Base-by-base conservation (phyloP, 2,888 invertebrate genomes). In the Catocala nupta region DNA sequence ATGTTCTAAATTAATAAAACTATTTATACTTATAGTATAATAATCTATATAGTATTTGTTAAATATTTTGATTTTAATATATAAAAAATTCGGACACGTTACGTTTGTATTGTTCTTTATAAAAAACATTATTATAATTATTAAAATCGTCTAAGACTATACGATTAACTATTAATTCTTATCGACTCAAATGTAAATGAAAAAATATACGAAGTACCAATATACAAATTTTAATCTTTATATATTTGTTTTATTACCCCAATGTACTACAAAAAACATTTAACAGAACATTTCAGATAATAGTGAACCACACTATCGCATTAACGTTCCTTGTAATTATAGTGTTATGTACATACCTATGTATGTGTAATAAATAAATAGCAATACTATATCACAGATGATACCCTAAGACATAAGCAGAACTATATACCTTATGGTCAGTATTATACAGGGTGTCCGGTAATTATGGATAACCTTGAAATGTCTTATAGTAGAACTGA, bases 191-290 rank as follows among this genome's bases (percentile, higher is more conserved):
- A 87, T 92, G 93, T 94, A 93, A 93, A 93, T 91, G 88, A 91
- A 89, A 87, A 87, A 91, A 90, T 93, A 94, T 93, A 93, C 93
- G 93, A 93, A 91, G 93, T 93, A 93, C 93, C 94, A 93, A 93
- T 94, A 94, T 93, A 94, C 93, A 94, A 93, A 92, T 93, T 93
- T 93, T 92, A 93, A 93, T 94, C 93, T 93, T 93, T 92, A 64
- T 47, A 33, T 34, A 47, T 59, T 80, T 71, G 81, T 88, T 89
- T 90, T 59, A 73, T 73, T 78, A 8, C 12, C 5, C 5, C 36
- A 39, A 39, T 8, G 9, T 25, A 7, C 8, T 9, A 39, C 36
- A 39, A 39, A 9, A 9, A 39, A 39, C 2, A 25, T 25, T 25
- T 25, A 25, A 25, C 25, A 25, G 25, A 25, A 25, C 25, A 25